Percentiles rank a stretch among this genome's conserved stretches.
Evolutionary conservation across 2,888 invertebrate genomes (phyloP).

Genomic region (Eumacrocentrus americanus): DNA sequence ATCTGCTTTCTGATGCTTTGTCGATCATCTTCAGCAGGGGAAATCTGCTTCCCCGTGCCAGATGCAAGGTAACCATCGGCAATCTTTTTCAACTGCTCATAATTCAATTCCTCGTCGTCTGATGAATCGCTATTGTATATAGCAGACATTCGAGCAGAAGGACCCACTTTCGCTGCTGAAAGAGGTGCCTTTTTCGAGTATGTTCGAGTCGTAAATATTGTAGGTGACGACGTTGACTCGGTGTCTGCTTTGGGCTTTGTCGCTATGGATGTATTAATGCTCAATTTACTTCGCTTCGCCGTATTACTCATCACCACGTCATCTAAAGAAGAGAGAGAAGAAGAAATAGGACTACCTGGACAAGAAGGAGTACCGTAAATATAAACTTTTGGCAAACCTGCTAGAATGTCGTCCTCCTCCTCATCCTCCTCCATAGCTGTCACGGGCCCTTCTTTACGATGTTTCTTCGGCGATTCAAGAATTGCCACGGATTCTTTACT

Average conservation of each 20-base stretch:
- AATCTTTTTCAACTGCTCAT: conserved; percentile 31
- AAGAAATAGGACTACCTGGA: conserved; percentile 28
- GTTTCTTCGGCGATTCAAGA: too few species aligned
- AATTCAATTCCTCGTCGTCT: conserved; percentile 31
- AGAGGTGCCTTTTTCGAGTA: neutral
- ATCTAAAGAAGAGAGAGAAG: conserved; percentile 22
- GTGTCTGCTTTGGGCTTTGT: conserved; percentile 1
- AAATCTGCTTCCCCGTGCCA: neutral
- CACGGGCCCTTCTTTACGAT: neutral
- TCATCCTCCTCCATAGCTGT: neutral
- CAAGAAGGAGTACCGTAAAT: conserved; percentile 45
- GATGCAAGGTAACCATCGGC: conserved; percentile 29
- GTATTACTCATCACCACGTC: conserved; percentile 16
- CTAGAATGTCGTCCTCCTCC: conserved; percentile 44
- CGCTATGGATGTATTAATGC: neutral
- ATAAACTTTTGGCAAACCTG: conserved; percentile 46
- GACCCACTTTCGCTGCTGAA: too few species aligned
- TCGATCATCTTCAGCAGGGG: too few species aligned
- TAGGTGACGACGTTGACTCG: too few species aligned
- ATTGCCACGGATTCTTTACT: neutral
- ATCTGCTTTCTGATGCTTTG: neutral
- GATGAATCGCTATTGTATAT: conserved; percentile 17
- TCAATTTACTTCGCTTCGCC: neutral
- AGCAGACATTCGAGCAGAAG: too few species aligned
- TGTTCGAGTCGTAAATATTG: too few species aligned